phyloP scores from a whole-genome alignment of 2,113 vertebrate genomes.

The Buteo buteo region DNA sequence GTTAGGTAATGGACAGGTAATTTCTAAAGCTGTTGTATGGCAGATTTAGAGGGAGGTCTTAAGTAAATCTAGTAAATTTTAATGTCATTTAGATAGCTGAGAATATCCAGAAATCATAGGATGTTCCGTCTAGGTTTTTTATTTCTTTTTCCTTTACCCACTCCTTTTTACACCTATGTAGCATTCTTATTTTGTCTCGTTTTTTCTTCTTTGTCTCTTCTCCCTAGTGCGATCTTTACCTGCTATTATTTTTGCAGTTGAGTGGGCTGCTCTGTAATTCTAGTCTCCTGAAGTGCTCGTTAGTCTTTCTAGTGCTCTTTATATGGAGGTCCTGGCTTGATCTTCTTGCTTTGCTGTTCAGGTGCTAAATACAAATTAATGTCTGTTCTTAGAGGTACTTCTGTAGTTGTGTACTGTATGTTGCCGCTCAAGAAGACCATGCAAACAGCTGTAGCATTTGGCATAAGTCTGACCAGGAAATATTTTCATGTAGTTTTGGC shows the following conservation, averaged over 20 bases:
- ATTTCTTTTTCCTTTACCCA: not conserved
- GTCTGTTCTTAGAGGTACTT: not conserved
- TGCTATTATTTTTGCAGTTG: not conserved
- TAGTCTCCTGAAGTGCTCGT: not conserved
- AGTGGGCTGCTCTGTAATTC: not conserved
- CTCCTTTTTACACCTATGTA: not conserved
- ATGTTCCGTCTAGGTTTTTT: not conserved
- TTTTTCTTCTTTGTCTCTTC: not conserved
- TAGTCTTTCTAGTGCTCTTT: not conserved
- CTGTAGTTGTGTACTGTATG: not conserved
- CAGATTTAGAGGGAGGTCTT: not conserved
- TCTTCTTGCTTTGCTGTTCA: not conserved
- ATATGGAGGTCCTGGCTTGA: not conserved
- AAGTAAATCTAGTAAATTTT: not conserved
- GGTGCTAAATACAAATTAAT: not conserved
- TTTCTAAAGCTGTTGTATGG: not conserved
- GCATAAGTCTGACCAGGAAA: not conserved
- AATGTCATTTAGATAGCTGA: not conserved
- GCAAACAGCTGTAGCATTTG: not conserved
- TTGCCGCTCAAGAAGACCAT: not conserved
- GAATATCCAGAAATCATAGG: not conserved
- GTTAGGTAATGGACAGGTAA: not conserved
- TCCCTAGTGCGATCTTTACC: not conserved
- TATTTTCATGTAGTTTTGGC: not conserved
- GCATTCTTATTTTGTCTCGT: not conserved